Conservation (phyloP, 2,888 invertebrate genomes). For the Xanthia togata region DNA sequence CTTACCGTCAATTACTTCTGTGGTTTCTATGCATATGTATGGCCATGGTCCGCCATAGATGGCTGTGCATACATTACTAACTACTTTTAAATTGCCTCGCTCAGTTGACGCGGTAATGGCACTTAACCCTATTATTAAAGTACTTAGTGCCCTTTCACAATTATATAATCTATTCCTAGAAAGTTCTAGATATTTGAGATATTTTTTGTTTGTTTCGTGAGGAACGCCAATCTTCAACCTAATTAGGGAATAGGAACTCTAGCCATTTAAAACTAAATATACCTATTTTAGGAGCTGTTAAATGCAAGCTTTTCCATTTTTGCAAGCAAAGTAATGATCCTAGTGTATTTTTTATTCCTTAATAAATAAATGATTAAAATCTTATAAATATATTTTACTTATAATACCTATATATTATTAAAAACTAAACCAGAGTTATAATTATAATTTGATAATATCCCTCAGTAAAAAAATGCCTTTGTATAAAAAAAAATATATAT, state of each 20-base stretch:
- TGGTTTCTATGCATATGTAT: slow-evolving; percentile 39
- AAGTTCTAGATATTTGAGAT: slow-evolving; percentile 1
- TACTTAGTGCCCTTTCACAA: slow-evolving; percentile 41
- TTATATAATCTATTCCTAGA: slow-evolving; percentile 5
- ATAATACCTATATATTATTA: no score
- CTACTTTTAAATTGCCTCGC: slow-evolving; percentile 45
- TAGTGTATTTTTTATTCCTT: neutral
- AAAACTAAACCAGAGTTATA: neutral
- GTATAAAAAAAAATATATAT: no score
- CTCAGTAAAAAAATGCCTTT: neutral
- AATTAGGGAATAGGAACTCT: neutral
- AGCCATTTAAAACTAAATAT: neutral
- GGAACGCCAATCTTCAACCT: neutral
- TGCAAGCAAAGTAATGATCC: neutral
- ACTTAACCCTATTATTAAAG: slow-evolving; percentile 33
- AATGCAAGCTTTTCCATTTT: neutral
- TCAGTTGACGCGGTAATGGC: slow-evolving; percentile 33
- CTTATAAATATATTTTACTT: no score
- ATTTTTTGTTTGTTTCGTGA: neutral
- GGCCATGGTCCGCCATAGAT: slow-evolving; percentile 33
- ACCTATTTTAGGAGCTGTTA: neutral
- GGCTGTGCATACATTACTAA: slow-evolving; percentile 53
- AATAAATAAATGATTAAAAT: no score
- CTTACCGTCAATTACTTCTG: slow-evolving; percentile 16
- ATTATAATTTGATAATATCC: neutral